Conservation (phyloP, 2,888 invertebrate species). For the Polydrusus pterygomalis region DNA sequence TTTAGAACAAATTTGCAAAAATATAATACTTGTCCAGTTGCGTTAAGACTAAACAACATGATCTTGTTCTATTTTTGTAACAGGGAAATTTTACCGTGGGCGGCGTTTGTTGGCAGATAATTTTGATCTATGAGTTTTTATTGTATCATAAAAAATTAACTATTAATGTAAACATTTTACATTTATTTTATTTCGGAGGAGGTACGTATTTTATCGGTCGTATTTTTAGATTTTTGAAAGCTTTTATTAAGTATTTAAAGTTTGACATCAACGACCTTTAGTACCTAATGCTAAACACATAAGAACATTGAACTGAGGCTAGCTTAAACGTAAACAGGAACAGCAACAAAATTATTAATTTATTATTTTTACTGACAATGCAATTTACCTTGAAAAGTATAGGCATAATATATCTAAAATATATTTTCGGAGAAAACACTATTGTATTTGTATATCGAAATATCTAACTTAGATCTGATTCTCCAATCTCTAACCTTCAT, state of each 20-base stretch:
- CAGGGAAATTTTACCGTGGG: slow-evolving; percentile 27
- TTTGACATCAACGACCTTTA: background rate
- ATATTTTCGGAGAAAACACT: too few relatives aligned
- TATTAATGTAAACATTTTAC: background rate
- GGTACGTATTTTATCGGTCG: background rate
- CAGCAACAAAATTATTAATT: too few relatives aligned
- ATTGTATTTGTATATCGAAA: too few relatives aligned
- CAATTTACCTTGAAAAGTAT: too few relatives aligned
- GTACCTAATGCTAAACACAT: too few relatives aligned
- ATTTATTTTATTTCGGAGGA: background rate
- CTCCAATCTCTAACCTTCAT: too few relatives aligned
- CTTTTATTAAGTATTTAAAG: background rate
- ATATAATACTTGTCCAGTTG: slow-evolving; percentile 11
- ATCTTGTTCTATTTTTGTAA: slow-evolving; percentile 27
- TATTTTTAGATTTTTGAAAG: slow-evolving; percentile 2
- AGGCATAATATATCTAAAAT: too few relatives aligned
- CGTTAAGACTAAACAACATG: slow-evolving; percentile 23
- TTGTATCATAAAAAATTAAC: slow-evolving; percentile 10
- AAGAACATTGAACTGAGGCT: too few relatives aligned
- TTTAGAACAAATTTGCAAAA: background rate
- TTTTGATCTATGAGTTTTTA: slow-evolving; percentile 3
- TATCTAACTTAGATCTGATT: too few relatives aligned
- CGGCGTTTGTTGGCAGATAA: slow-evolving; percentile 33
- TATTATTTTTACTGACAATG: too few relatives aligned
- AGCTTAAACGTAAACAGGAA: too few relatives aligned